Percentiles rank a stretch among this genome's conserved stretches.
These are phyloP conservation scores for Triops longicaudatus DNA, from an alignment of 1,140 invertebrate genomes.

Conservation along the genomic window DNA sequence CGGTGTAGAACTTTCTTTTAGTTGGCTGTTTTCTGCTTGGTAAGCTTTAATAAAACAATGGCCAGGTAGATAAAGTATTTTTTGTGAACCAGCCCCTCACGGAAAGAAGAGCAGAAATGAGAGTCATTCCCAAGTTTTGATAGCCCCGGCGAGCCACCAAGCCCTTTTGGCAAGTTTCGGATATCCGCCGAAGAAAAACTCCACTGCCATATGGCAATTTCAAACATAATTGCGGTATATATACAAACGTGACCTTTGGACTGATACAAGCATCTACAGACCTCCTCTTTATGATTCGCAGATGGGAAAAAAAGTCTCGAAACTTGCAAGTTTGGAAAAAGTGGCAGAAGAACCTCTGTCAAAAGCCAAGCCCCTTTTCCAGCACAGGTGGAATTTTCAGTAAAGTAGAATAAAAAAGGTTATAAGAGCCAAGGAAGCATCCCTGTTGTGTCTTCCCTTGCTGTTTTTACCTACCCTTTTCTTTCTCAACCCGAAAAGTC, in stretches of 20 bases:
- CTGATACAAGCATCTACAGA: neutral
- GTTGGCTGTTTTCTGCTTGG: neutral
- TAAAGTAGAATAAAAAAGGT: neutral
- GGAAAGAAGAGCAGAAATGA: neutral
- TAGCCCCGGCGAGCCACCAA: neutral
- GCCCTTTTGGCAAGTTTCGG: neutral
- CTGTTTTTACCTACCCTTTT: neutral
- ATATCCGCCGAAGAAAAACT: neutral
- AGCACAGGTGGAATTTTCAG: neutral
- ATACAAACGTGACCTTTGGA: neutral
- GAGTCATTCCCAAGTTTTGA: neutral
- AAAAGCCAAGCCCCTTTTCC: neutral
- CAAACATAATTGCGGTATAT: neutral
- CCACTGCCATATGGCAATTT: too few species aligned
- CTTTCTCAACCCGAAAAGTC: neutral
- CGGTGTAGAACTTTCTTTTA: neutral
- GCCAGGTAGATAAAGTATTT: neutral
- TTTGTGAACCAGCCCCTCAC: too few species aligned
- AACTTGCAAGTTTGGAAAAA: neutral
- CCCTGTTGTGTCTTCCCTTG: neutral
- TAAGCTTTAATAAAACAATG: neutral
- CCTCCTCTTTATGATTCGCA: neutral
- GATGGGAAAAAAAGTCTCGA: neutral
- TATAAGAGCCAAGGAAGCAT: neutral
- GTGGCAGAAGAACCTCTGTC: neutral